These are phyloP conservation scores for Eurytemora carolleeae DNA, from an alignment of 1,140 invertebrate species.

Conservation along the genomic window DNA sequence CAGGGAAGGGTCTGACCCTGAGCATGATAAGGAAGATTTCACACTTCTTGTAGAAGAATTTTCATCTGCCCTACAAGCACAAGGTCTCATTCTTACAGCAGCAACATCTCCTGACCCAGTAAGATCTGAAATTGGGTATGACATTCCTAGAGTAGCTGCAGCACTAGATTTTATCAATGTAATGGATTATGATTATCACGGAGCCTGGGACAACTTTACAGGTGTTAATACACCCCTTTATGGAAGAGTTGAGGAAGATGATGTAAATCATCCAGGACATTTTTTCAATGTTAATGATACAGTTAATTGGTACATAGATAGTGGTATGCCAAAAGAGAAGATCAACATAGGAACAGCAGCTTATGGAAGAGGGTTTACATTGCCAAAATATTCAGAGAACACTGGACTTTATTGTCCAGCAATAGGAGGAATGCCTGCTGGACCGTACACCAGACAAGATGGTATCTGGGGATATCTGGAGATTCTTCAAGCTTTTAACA, in stretches of 20 bases:
- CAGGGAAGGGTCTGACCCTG: slow-evolving; percentile 20
- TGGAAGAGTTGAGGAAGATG: slow-evolving; percentile 13
- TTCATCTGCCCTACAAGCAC: slow-evolving; percentile 32
- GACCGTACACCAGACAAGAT: slow-evolving; percentile 42
- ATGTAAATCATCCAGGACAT: slow-evolving; percentile 1
- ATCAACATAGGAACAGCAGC: slow-evolving; percentile 40
- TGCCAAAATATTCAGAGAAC: slow-evolving; percentile 25
- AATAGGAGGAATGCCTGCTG: slow-evolving; percentile 35
- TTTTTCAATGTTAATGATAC: slow-evolving; percentile 20
- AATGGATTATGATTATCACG: slow-evolving; percentile 52
- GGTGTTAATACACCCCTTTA: slow-evolving; percentile 16
- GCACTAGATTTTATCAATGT: slow-evolving; percentile 39
- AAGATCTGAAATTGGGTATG: slow-evolving; percentile 35
- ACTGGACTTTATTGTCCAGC: slow-evolving; percentile 32
- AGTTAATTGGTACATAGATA: slow-evolving; percentile 29
- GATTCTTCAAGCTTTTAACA: slow-evolving; percentile 4
- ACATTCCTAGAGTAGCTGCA: slow-evolving; percentile 31
- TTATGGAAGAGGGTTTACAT: slow-evolving; percentile 42
- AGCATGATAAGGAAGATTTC: slow-evolving; percentile 20
- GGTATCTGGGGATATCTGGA: slow-evolving; percentile 44
- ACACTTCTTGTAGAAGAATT: slow-evolving; percentile 33
- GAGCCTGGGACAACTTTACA: slow-evolving; percentile 28
- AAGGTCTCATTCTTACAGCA: slow-evolving; percentile 33
- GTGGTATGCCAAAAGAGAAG: slow-evolving; percentile 35
- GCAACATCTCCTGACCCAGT: slow-evolving; percentile 36